Conservation (phyloP, 37 sponge, comb jelly and placozoan genomes). For the Aphrocallistes beatrix region DNA sequence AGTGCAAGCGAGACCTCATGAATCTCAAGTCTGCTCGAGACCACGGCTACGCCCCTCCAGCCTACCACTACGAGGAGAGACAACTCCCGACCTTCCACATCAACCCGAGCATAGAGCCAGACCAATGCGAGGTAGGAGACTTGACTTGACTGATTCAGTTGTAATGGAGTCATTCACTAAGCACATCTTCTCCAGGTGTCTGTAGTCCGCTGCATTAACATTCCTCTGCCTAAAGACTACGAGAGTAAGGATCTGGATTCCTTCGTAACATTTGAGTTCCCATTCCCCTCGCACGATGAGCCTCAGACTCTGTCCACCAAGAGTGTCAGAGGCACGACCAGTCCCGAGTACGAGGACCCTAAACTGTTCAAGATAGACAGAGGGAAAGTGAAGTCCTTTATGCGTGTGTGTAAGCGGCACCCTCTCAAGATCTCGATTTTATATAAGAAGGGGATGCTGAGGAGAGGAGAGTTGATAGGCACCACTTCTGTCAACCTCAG, state of each 20-base stretch:
- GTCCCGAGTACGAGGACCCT: constrained; percentile 51
- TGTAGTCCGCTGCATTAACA: constrained; percentile 32
- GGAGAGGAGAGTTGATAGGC: background rate
- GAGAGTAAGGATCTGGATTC: constrained; percentile 59
- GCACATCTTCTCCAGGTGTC: constrained; percentile 36
- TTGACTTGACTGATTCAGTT: background rate
- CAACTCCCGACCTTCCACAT: constrained; percentile 53
- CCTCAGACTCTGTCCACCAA: constrained; percentile 35
- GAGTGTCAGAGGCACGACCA: constrained; percentile 30
- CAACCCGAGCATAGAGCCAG: constrained; percentile 40
- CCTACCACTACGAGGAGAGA: constrained; percentile 77
- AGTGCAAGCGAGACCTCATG: constrained; percentile 55
- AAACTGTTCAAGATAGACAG: constrained; percentile 64
- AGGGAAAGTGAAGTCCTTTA: constrained; percentile 41
- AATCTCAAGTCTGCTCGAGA: constrained; percentile 31
- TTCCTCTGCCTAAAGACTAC: constrained; percentile 48
- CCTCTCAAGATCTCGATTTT: constrained; percentile 46
- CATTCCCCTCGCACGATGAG: constrained; percentile 50
- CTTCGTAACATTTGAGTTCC: constrained; percentile 78
- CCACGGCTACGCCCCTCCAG: constrained; percentile 4
- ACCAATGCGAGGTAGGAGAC: background rate
- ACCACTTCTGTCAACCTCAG: background rate
- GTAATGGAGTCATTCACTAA: background rate
- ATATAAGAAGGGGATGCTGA: constrained; percentile 41
- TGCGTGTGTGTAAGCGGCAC: constrained; percentile 51